Evolutionary conservation across 2,113 vertebrate species (phyloP), one percentile per base, ranked within the genome.

Genomic region (Panthera leo): DNA sequence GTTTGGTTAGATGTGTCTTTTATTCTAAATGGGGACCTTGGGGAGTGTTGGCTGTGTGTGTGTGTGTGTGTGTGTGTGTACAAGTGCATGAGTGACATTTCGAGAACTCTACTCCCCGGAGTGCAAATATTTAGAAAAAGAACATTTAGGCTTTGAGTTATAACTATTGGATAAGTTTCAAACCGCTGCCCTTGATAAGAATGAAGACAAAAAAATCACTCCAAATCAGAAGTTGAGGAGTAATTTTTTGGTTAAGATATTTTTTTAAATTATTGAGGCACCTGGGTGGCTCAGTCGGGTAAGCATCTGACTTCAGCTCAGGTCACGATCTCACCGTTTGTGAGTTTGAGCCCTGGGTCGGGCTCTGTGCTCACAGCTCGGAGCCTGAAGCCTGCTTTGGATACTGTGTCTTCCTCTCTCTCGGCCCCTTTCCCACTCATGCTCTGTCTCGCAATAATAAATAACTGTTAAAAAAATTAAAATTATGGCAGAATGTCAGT

Each of bases 161-260:
- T 14, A 34, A 16, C 8, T 34, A 13, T 36, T 31, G 63, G 31
- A 48, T 42, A 83, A 78, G 8, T 76, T 65, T 23, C 13, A 85
- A 91, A 82, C 4, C 10, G 31, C 29, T 86, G 45, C 7, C 61
- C 85, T 95, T 29, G 48, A 29, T 63, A 88, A 68, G 42, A 68
- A 53, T 82, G 51, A 91, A 93, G 63, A 23, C 71, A 79, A 70
- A 75, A 75, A 73, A 16, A 31, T 29, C 16, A 95, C 84, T 36
- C 29, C 29, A 83, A 79, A 63, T 85, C 31, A 93, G 89, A 95
- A 48, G 82, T 2, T 19, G 36, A 85, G 31, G 42, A 94, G 68
- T 84, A 31, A 86, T 73, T 78, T 94, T 94, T 84, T 73, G 31
- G 39, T 61, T 27, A 87, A 95, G 84, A 45, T 61, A 89, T 31